Evolutionary conservation across 2,797 vertebrate genomes (phyloP), one percentile per base, ranked within the genome.

Genomic region (Lagocephalus sceleratus): DNA sequence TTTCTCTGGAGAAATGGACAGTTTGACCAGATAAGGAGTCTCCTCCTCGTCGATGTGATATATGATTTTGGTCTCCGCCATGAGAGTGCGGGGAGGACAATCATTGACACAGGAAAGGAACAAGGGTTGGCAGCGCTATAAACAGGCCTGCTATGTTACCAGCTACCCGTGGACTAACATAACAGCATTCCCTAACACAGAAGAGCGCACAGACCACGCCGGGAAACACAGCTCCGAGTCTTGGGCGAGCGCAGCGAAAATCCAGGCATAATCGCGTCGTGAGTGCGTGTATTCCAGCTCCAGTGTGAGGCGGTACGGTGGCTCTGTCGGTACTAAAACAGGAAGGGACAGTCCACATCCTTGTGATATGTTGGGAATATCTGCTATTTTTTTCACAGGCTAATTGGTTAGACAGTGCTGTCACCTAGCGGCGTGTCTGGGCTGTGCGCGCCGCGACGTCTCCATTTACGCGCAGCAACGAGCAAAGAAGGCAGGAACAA

Each of bases 1-100:
- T 91, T 92, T 94, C 57, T 98, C 95, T 0, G 95, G 95, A 73
- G 94, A 85, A 68, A 98, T 93, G 19, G 93, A 90, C 86, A 98
- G 88, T 71, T 98, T 98, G 70, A 98, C 95, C 89, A 98, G 91
- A 83, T 98, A 98, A 40, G 96, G 96, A 82, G 96, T 98, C 85
- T 98, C 96, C 88, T 98, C 96, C 85, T 98, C 96, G 87, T 98
- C 96, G 81, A 98, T 96, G 84, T 98, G 96, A 78, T 98, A 98
- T 66, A 98, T 98, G 68, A 98, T 97, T 89, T 97, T 98, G 71
- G 96, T 98, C 92, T 98, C 96, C 94, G 95, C 95, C 96, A 98
- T 98, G 92, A 92, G 90, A 82, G 83, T 66, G 75, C 82, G 73
- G 81, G 73, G 78, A 85, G 84, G 88, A 90, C 88, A 89, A 83